Percentiles rank a stretch among this genome's conserved stretches.
These are phyloP conservation scores for Carapus acus DNA, from an alignment of 2,797 vertebrate species.

Conservation along the genomic window DNA sequence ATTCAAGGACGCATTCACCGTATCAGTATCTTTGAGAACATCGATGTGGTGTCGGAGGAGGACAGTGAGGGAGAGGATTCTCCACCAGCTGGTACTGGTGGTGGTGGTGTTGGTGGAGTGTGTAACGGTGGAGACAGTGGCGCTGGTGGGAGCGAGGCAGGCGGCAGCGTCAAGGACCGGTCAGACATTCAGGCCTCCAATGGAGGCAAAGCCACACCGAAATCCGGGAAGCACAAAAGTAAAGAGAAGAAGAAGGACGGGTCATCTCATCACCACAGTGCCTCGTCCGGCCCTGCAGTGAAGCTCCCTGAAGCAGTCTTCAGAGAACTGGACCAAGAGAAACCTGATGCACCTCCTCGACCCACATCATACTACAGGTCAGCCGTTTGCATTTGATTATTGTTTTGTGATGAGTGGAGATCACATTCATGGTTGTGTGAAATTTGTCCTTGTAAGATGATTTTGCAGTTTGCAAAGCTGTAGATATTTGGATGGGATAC, in stretches of 20 bases:
- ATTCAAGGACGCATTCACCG: slow-evolving; percentile 93
- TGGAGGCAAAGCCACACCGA: slow-evolving; percentile 81
- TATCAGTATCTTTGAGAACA: slow-evolving; percentile 96
- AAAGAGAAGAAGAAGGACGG: slow-evolving; percentile 98
- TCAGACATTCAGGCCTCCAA: slow-evolving; percentile 78
- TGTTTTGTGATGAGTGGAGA: too few species aligned
- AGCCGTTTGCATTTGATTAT: too few species aligned
- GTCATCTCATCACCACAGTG: slow-evolving; percentile 85
- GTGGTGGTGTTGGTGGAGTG: slow-evolving; percentile 52
- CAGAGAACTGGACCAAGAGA: slow-evolving; percentile 92
- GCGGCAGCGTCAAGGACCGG: slow-evolving; percentile 80
- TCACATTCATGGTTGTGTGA: too few species aligned
- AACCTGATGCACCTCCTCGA: slow-evolving; percentile 85
- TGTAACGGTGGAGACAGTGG: slow-evolving; percentile 73
- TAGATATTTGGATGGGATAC: too few species aligned
- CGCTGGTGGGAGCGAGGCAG: slow-evolving; percentile 60
- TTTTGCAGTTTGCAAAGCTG: too few species aligned
- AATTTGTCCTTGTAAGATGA: too few species aligned
- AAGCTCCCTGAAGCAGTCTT: slow-evolving; percentile 97
- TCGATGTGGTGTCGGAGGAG: slow-evolving; percentile 95
- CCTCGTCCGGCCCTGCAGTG: slow-evolving; percentile 82
- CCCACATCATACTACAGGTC: slow-evolving; percentile 98
- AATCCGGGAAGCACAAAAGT: slow-evolving; percentile 95
- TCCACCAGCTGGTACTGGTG: slow-evolving; percentile 52
- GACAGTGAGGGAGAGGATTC: slow-evolving; percentile 75